These are phyloP conservation scores for Paragorgia papillata DNA, from an alignment of 92 coral and sea anemone species.

Conservation along the genomic window DNA sequence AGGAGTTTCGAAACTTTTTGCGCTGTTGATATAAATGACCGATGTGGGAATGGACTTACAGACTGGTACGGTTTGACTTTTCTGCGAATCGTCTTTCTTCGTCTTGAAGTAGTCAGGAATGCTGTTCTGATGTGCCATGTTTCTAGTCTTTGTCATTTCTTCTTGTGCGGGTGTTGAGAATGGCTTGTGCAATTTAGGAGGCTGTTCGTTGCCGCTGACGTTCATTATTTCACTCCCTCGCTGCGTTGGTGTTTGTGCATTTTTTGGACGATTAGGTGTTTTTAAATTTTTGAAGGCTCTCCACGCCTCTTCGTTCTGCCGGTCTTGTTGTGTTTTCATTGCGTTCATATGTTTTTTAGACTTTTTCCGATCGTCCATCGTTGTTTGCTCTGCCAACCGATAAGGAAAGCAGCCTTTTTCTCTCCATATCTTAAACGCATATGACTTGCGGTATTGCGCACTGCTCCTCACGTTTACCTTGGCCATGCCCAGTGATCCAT, in stretches of 20 bases:
- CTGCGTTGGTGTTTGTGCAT: not conserved
- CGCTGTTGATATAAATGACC: conserved; percentile 23
- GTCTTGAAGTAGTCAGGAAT: conserved; percentile 33
- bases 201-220: not conserved
- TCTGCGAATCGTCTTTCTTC: conserved; percentile 27
- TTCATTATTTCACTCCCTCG: not conserved
- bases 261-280: not conserved
- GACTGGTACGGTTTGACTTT: not conserved
- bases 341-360: conserved; percentile 35
- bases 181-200: not conserved
- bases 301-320: conserved; percentile 42
- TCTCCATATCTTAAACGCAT: conserved; percentile 41
- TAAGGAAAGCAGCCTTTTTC: conserved; percentile 42
- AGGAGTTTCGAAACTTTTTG: conserved; percentile 9
- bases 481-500: not conserved
- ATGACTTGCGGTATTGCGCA: conserved; percentile 44
- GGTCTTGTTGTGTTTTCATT: conserved; percentile 28
- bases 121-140: conserved; percentile 12
- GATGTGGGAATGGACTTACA: conserved; percentile 30
- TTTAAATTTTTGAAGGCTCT: conserved; percentile 14
- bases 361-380: conserved; percentile 23
- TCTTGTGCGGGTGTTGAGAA: not conserved
- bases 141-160: not conserved
- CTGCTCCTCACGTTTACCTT: conserved; percentile 27
- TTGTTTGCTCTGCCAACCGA: conserved; percentile 22